phyloP scores from a whole-genome alignment of 2,888 invertebrate species.

The Hydroisotoma schaefferi region DNA sequence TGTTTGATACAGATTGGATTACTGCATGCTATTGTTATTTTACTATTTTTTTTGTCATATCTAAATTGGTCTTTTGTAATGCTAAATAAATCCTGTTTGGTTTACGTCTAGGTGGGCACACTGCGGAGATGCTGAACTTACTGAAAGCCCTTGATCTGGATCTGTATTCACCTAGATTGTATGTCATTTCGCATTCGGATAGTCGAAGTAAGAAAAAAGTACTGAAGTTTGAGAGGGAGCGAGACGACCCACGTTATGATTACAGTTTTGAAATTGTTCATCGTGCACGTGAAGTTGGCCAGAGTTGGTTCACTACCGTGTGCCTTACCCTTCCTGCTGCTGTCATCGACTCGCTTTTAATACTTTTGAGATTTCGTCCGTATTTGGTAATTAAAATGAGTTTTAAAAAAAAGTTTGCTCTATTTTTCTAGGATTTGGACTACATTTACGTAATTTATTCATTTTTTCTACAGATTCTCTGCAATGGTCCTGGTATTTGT shows the following conservation, averaged over 20 bases:
- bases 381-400: conserved; percentile 58
- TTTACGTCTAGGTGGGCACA: conserved; percentile 75
- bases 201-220: conserved; percentile 69
- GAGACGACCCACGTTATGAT: conserved; percentile 48
- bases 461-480: conserved; percentile 59
- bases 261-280: conserved; percentile 64
- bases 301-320: conserved; percentile 75
- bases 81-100: conserved; percentile 48
- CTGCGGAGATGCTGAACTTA: conserved; percentile 84
- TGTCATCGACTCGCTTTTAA: conserved; percentile 64
- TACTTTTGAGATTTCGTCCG: conserved; percentile 68
- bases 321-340: conserved; percentile 64
- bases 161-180: conserved; percentile 69
- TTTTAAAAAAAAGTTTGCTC: background rate
- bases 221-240: conserved; percentile 55
- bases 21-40: background rate
- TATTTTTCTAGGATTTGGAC: background rate
- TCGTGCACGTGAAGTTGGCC: conserved; percentile 81
- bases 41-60: background rate
- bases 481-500: conserved; percentile 97
- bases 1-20: background rate
- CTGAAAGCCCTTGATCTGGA: conserved; percentile 61
- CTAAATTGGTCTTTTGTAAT: background rate
- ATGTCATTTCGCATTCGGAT: conserved; percentile 76
- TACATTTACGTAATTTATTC: background rate